A percentile compares a stretch with the other conserved stretches of the same genome.
These are phyloP conservation scores for Lepeophtheirus salmonis DNA, from an alignment of 1,140 invertebrate genomes.

Conservation along the genomic window DNA sequence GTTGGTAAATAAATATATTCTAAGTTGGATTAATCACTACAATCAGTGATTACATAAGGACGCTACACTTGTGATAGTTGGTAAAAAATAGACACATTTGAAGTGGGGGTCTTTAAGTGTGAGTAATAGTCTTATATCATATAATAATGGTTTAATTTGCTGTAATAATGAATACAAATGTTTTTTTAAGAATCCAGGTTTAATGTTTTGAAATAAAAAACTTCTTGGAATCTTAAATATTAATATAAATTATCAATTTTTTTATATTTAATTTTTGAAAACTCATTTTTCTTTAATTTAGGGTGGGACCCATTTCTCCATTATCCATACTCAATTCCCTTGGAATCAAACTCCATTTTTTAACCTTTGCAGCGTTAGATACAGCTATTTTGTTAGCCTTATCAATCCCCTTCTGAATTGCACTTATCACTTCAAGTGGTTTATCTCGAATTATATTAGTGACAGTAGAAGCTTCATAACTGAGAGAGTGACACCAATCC, in stretches of 20 bases:
- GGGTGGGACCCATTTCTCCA: constrained; percentile 73
- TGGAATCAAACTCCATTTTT: constrained; percentile 69
- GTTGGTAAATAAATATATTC: too few species aligned
- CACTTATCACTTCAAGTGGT: constrained; percentile 34
- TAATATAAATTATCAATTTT: constrained; percentile 23
- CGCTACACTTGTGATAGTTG: too few species aligned
- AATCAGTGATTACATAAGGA: too few species aligned
- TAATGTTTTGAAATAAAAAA: too few species aligned
- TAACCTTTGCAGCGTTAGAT: constrained; percentile 69
- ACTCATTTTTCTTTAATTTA: constrained; percentile 50
- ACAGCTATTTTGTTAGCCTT: constrained; percentile 54
- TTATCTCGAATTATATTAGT: neutral
- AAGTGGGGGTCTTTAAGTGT: too few species aligned
- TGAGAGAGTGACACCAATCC: constrained; percentile 50
- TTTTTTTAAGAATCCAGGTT: too few species aligned
- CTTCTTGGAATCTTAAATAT: too few species aligned
- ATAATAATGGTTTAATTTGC: too few species aligned
- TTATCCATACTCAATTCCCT: constrained; percentile 64
- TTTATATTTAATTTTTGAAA: constrained; percentile 29
- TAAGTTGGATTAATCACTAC: too few species aligned
- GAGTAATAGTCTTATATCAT: too few species aligned
- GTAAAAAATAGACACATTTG: too few species aligned
- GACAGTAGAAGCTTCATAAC: constrained; percentile 24
- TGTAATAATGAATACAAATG: too few species aligned
- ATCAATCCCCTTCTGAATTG: constrained; percentile 54